Evolutionary conservation across 2,113 vertebrate genomes (phyloP), one percentile per base, ranked within the genome.

Genomic region (Scomber scombrus): DNA sequence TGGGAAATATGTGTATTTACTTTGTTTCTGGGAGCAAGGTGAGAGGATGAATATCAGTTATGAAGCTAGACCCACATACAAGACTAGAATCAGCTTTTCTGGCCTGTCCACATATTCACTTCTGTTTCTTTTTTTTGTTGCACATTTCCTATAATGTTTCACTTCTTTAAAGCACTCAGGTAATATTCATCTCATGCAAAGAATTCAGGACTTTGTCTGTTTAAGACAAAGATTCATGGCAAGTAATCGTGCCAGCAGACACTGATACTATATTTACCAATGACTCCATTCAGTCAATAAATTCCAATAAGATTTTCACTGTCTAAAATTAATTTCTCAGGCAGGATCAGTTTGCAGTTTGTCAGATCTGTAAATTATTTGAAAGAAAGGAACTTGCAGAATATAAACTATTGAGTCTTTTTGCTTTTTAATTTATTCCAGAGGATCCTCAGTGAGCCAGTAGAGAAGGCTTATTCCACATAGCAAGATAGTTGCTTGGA

Each of bases 401-500:
- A 54, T 16, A 60, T 13, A 34, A 12, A 19, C 11, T 7, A 31
- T 40, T 40, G 23, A 21, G 19, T 13, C 1, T 19, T 55, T 11
- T 43, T 23, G 11, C 3, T 29, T 0, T 58, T 19, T 12, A 1
- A 9, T 31, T 51, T 23, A 54, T 49, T 58, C 31, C 18, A 34
- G 63, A 10, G 52, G 18, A 23, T 74, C 31, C 29, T 72, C 14
- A 19, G 49, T 23, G 1, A 45, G 31, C 19, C 29, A 14, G 6
- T 64, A n/a, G 46, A 80, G 55, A 19, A 26, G 56, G 34, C 49
- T 67, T 58, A 54, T 60, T 80, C 66, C 49, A 76, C 80, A 76
- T 77, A 71, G 71, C 73, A 83, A 85, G 88, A 87, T 83, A 68
- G 71, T 61, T 49, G 81, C 82, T 26, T 50, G 34, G 77, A 78